A percentile compares a stretch with the other conserved stretches of the same genome.
These are phyloP conservation scores for Gymnobelideus leadbeateri DNA, from an alignment of 2,113 vertebrate species.

Conservation along the genomic window DNA sequence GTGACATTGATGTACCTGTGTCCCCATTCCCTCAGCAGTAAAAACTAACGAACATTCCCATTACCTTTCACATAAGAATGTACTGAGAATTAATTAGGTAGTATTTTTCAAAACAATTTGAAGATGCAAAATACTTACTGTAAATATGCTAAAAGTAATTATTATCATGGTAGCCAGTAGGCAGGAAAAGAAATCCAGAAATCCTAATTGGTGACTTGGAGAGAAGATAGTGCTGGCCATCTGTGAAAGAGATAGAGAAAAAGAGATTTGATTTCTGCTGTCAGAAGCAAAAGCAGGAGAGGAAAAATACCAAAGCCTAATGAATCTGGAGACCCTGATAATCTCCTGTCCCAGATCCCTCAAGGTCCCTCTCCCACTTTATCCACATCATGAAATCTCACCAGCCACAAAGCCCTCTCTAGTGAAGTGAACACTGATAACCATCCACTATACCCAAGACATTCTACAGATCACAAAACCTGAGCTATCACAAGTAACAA, in stretches of 20 bases:
- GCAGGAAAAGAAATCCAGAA: not conserved
- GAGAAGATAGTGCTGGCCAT: conserved; percentile 9
- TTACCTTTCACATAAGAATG: conserved; percentile 53
- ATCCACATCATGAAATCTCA: conserved; percentile 2
- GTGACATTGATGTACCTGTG: not conserved
- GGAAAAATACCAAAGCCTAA: not conserved
- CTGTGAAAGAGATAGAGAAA: conserved; percentile 4
- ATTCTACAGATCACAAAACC: conserved; percentile 9
- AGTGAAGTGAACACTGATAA: not conserved
- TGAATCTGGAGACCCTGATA: not conserved
- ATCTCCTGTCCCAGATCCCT: conserved; percentile 21
- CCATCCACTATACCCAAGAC: not conserved
- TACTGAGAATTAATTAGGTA: conserved; percentile 47
- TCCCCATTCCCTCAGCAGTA: conserved; percentile 5
- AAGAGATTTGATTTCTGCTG: not conserved
- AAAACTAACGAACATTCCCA: conserved; percentile 19
- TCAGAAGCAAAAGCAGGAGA: not conserved
- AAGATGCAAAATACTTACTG: conserved; percentile 42
- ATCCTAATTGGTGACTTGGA: conserved; percentile 21
- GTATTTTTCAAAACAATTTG: conserved; percentile 58
- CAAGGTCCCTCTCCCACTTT: not conserved
- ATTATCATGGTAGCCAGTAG: conserved; percentile 42
- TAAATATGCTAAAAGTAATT: conserved; percentile 49
- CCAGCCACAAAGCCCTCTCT: conserved; percentile 6
- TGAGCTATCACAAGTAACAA: conserved; percentile 10